Evolutionary conservation across 2,888 invertebrate genomes (phyloP), one percentile per base, ranked within the genome.

Genomic region (Brenthis daphne): DNA sequence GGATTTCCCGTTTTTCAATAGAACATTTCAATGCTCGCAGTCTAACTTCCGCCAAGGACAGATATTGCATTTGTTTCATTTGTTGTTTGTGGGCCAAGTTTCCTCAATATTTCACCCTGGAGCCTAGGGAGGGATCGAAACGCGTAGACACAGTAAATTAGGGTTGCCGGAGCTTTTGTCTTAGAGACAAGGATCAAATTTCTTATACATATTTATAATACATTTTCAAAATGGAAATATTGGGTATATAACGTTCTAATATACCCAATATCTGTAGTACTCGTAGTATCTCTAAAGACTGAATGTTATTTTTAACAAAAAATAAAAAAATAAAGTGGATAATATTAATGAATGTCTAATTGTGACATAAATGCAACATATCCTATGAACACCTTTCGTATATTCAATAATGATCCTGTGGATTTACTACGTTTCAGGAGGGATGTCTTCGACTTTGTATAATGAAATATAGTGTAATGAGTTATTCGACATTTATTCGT

Each of bases 41-140:
- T 14, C 50, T 16, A 55, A 67, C 47, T 57, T 57, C 54, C 16
- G 51, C 20, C 16, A 68, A 53, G 16, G 48, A 54, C 57, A 47
- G 48, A 55, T 55, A 64, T 68, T 64, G 51, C 65, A 65, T 61
- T 64, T 51, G 56, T 65, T 66, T 53, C 16, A 24, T 33, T 56
- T 43, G 37, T 24, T 47, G 53, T 56, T 60, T 51, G 68, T 61
- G 55, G 16, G 57, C 48, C n/a, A 33, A 65, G 56, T 69, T 69
- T 65, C 65, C 51, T 61, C 53, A 69, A 61, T 65, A 65, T 61
- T 51, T 65, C 61, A 63, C 37, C 50, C 37, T 53, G 16, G 58
- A 14, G 24, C 16, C 13, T 20, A 11, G 48, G 37, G 33, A 24
- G 20, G 29, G 20, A 20, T 37, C 29, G 51, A 51, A 61, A 53